Evolutionary conservation across 2,797 vertebrate species (phyloP).

Genomic region (Sebastes trivittatus): DNA sequence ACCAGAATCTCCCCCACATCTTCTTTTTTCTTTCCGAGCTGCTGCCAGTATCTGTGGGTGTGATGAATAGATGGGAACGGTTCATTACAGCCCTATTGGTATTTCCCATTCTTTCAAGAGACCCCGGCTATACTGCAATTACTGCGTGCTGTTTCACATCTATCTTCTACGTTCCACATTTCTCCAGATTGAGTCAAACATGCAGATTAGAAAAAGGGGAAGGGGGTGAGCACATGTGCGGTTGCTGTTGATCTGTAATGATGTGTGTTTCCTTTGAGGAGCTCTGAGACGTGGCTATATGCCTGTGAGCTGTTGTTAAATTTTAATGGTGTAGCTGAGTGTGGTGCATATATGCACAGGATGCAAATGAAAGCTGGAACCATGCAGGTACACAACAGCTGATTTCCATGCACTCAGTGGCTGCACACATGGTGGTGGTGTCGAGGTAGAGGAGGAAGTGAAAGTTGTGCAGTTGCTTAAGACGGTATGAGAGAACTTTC

Average conservation of each 20-base stretch:
- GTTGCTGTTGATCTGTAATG: not conserved
- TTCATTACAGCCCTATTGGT: not conserved
- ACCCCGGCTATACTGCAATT: not conserved
- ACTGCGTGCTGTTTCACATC: not conserved
- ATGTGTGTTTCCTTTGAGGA: not conserved
- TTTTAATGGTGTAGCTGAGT: not conserved
- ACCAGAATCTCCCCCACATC: not conserved
- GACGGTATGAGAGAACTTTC: not conserved
- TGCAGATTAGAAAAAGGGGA: slow-evolving; percentile 9
- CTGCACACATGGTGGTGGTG: not conserved
- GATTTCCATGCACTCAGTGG: not conserved
- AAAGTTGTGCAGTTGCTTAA: slow-evolving; percentile 30
- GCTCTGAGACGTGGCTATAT: not conserved
- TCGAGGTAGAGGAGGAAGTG: slow-evolving; percentile 37
- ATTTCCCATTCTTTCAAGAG: not conserved
- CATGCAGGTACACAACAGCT: not conserved
- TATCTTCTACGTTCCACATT: not conserved
- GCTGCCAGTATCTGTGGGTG: slow-evolving; percentile 3
- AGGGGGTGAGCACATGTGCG: not conserved
- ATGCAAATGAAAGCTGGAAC: slow-evolving; percentile 15
- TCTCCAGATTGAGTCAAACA: not conserved
- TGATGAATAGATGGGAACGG: not conserved
- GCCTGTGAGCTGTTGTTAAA: not conserved
- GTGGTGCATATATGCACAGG: not conserved
- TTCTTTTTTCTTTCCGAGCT: not conserved